phyloP scores from a whole-genome alignment of 2,888 invertebrate genomes.

The Amblyjoppa fuscipennis region DNA sequence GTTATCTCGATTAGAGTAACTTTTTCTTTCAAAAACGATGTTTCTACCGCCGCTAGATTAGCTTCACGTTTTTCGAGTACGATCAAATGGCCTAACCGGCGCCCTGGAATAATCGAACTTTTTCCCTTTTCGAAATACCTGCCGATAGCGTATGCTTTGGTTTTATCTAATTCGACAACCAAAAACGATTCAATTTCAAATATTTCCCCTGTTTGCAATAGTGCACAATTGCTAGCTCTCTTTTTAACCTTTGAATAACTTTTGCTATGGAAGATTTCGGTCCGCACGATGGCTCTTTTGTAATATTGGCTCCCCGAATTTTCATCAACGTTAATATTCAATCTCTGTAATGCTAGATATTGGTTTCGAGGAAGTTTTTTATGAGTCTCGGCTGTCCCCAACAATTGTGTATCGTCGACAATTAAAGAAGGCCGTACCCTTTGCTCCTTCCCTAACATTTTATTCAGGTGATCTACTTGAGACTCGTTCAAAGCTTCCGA shows the following conservation, averaged over 20 bases:
- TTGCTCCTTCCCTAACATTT: conserved; percentile 26
- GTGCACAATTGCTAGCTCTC: conserved; percentile 50
- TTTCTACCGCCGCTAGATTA: conserved; percentile 20
- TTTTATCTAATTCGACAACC: conserved; percentile 3
- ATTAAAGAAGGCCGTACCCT: conserved; percentile 7
- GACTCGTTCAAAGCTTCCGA: conserved; percentile 15
- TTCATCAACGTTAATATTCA: conserved; percentile 48
- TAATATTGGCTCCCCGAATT: conserved; percentile 30
- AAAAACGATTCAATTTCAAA: conserved; percentile 45
- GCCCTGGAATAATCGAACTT: conserved; percentile 33
- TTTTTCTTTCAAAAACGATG: conserved; percentile 40
- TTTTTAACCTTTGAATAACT: conserved; percentile 48
- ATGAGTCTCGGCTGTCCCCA: conserved; percentile 25
- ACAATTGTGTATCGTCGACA: conserved; percentile 14
- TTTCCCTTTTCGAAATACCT: conserved; percentile 33
- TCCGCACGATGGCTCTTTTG: conserved; percentile 28
- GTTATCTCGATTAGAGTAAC: conserved; percentile 35
- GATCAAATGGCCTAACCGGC: conserved; percentile 31
- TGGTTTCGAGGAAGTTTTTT: conserved; percentile 40
- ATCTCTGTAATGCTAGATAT: conserved; percentile 49
- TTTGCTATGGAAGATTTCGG: conserved; percentile 40
- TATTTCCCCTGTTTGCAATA: conserved; percentile 26
- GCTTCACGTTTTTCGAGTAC: conserved; percentile 7
- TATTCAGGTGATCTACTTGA: conserved; percentile 2
- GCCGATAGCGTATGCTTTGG: conserved; percentile 17